Base-by-base conservation (phyloP, 1,140 invertebrate species). In the Drosophila arizonae region DNA sequence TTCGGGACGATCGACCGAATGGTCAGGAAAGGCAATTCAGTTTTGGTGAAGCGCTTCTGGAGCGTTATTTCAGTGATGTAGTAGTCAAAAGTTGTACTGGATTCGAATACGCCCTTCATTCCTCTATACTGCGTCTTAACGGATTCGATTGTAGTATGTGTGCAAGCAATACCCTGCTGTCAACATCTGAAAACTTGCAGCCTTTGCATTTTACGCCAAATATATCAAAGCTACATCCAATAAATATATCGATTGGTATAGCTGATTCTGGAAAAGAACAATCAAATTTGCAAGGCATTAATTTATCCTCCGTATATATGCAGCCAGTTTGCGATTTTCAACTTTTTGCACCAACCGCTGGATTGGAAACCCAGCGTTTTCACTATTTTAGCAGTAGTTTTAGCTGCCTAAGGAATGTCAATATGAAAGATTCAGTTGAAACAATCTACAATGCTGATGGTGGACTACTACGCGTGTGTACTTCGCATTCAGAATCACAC, bases 31-130 rank as follows among this genome's bases (percentile, higher is more conserved):
- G 78, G 28, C 89, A 91, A 13, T 95, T 94, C 76, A 93, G 93
- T 39, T 93, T 95, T 50, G 87, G 94, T 11, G 93, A 94, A 63
- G 94, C 94, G n/a, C 89, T 95, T 41, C 93, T 94, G 67, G 94
- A 95, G 71, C 93, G 93, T 1, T 95, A 93, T 79, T 95, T 95
- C 78, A 93, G 93, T 61, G 94, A 95, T 92, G 76, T 95, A 48
- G 87, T 92, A 41, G 92, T 95, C 9, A 93, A 89, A 65, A 92
- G 90, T 58, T 72, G 76, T n/a, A 70, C 77, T 28, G 85, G 85
- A 3, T 33, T 79, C 55, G 88, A 88, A 33, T 95, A 95, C 89
- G 92, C 93, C 55, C 93, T 94, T n/a, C 95, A 95, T 78, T 93
- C 93, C 33, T 92, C 93, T 39, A 93, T 95, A 41, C 80, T 95